Evolutionary conservation across 2,888 invertebrate genomes (phyloP).

Genomic region (Stenichneumon culpator): DNA sequence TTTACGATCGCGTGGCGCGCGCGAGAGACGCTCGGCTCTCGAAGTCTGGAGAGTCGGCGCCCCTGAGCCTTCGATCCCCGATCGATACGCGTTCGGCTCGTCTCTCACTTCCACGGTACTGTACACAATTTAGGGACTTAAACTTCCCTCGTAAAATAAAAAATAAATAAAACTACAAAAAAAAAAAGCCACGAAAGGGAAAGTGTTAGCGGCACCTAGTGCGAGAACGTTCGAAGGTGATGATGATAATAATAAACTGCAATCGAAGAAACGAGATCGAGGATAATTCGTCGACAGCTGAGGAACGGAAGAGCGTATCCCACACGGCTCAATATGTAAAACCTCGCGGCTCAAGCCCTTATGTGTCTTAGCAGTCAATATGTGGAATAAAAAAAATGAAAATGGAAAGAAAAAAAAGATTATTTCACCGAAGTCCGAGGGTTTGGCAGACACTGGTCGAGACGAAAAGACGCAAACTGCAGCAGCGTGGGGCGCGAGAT

Average conservation of each 20-base stretch:
- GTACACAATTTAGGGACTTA: background rate
- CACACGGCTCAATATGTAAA: background rate
- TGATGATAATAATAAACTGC: conserved; percentile 12
- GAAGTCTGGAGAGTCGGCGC: conserved; percentile 39
- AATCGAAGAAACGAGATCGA: conserved; percentile 12
- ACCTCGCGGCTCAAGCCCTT: too few relatives aligned
- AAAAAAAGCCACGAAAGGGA: conserved; percentile 22
- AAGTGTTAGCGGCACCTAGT: conserved; percentile 1
- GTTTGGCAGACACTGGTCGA: background rate
- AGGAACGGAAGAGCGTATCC: too few relatives aligned
- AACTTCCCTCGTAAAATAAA: background rate
- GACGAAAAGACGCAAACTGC: background rate
- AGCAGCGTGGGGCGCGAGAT: background rate
- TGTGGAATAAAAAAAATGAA: background rate
- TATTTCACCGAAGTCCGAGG: conserved; percentile 7
- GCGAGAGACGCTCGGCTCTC: conserved; percentile 20
- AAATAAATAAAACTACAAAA: background rate
- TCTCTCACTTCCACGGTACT: conserved; percentile 22
- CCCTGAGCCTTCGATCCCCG: conserved; percentile 52
- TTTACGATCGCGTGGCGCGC: conserved; percentile 57
- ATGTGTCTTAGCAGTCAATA: too few relatives aligned
- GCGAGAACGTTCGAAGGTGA: conserved; percentile 4
- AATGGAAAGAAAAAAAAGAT: background rate
- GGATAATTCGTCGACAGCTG: background rate
- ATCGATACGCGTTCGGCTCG: conserved; percentile 56